Base-by-base conservation (phyloP, 1,140 invertebrate genomes). In the Arctopsyche grandis region DNA sequence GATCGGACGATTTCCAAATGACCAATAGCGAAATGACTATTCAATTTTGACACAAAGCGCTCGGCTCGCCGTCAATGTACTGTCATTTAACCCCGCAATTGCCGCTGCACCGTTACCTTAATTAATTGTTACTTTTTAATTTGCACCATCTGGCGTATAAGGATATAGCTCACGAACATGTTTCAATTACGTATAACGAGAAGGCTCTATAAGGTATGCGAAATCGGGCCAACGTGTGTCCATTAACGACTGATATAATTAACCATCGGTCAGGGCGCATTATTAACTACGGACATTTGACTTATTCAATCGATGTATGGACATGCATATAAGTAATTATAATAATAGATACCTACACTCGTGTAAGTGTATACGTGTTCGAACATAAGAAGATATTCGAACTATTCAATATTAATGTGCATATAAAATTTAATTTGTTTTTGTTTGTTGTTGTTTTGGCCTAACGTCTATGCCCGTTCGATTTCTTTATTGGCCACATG, bases 341-440 rank as follows among this genome's bases (percentile, higher is more conserved):
- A 52, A 14, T 4, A 7, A 46, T 46, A 46, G 5, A 46, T 46
- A 46, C 12, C 5, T 46, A 46, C 12, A 46, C 12, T 7, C 12
- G 44, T 46, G 12, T 46, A 52, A 5, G 48, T 52, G 12, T 52
- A 52, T 52, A 52, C 16, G 1, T 52, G 10, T 52, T 52, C 29
- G 29, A 7, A 38, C 7, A 38, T 38, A 38, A 1, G 29, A 38
- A 4, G 29, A 38, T 38, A 38, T 38, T 21, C 21, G 58, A 60
- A 60, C 58, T 21, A 60, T 60, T 60, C 58, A 52, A 52, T 52
- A 52, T 52, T 52, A 52, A 24, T 60, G 19, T 22, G 58, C 58
- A 16, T 60, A 43, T 69, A 29, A 73, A 12, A 48, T 73, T 73
- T 73, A 73, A 73, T 73, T 73, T 48, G 44, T 46, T 74, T 74